phyloP scores from a whole-genome alignment of 1,140 invertebrate genomes.

The Drosophila dunni region DNA sequence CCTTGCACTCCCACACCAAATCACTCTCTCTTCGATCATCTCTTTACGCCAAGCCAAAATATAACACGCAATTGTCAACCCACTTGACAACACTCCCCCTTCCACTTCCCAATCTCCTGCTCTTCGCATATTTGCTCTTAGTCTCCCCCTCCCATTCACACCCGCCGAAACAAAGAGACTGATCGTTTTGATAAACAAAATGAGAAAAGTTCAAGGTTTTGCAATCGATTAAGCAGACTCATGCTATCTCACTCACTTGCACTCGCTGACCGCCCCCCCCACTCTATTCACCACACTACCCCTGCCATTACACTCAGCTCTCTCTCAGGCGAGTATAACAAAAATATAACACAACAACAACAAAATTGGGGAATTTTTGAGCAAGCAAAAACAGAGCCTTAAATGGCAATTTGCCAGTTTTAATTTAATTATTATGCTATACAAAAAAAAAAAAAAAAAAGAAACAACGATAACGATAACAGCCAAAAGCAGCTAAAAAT shows the following conservation, averaged over 20 bases:
- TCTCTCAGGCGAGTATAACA: not conserved
- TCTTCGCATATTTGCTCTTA: too few species aligned
- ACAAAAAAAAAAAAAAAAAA: slow-evolving; percentile 7
- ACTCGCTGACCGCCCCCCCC: too few species aligned
- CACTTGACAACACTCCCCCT: not conserved
- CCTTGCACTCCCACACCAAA: not conserved
- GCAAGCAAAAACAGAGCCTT: not conserved
- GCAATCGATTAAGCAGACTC: slow-evolving; percentile 31
- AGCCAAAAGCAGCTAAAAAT: not conserved
- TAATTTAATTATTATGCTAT: slow-evolving; percentile 30
- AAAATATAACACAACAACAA: slow-evolving; percentile 6
- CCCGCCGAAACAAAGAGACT: not conserved
- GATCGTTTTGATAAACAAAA: slow-evolving; percentile 35
- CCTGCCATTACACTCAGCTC: not conserved
- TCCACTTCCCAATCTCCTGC: not conserved
- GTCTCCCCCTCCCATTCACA: not conserved
- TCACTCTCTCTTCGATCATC: not conserved
- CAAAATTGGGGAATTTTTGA: slow-evolving; percentile 4
- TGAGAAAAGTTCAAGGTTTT: slow-evolving; percentile 49
- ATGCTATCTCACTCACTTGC: slow-evolving; percentile 6
- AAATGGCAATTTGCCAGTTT: slow-evolving; percentile 39
- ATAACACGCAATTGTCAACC: slow-evolving; percentile 35
- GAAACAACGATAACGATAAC: slow-evolving; percentile 21
- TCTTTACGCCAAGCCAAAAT: slow-evolving; percentile 1
- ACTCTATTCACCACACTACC: too few species aligned